Conservation (phyloP, 2,888 invertebrate genomes). For the Sthenelais limicola region DNA sequence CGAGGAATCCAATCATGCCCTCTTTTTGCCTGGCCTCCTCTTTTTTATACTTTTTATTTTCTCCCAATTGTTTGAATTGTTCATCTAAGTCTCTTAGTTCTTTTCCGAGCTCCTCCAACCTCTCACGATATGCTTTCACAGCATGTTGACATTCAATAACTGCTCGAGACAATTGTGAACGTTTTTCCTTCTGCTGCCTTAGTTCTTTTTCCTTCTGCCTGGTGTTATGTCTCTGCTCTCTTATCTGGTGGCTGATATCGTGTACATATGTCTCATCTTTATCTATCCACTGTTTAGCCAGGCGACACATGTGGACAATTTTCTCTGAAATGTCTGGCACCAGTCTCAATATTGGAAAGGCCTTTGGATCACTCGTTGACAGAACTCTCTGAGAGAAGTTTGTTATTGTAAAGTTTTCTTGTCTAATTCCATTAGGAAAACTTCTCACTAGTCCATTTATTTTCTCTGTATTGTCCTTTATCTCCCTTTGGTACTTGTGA, state of each 20-base stretch:
- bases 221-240: slow-evolving; percentile 61
- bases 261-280: slow-evolving; percentile 67
- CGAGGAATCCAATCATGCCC: slow-evolving; percentile 68
- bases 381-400: slow-evolving; percentile 61
- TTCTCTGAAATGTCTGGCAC: slow-evolving; percentile 65
- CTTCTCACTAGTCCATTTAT: slow-evolving; percentile 60
- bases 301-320: slow-evolving; percentile 57
- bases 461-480: slow-evolving; percentile 56
- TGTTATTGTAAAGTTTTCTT: slow-evolving; percentile 61
- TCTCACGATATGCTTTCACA: slow-evolving; percentile 63
- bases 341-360: slow-evolving; percentile 66
- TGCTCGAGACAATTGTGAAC: slow-evolving; percentile 61
- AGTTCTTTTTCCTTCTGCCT: slow-evolving; percentile 60
- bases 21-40: slow-evolving; percentile 66
- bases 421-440: slow-evolving; percentile 58
- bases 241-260: slow-evolving; percentile 64
- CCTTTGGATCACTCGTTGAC: slow-evolving; percentile 64
- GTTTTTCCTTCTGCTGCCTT: slow-evolving; percentile 61
- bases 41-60: slow-evolving; percentile 57
- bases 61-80: slow-evolving; percentile 57
- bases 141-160: slow-evolving; percentile 62
- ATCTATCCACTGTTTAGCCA: slow-evolving; percentile 63
- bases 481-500: slow-evolving; percentile 55
- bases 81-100: slow-evolving; percentile 63
- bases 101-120: slow-evolving; percentile 60